Conservation (phyloP, 2,888 invertebrate species). For the Bombylius discolor region DNA sequence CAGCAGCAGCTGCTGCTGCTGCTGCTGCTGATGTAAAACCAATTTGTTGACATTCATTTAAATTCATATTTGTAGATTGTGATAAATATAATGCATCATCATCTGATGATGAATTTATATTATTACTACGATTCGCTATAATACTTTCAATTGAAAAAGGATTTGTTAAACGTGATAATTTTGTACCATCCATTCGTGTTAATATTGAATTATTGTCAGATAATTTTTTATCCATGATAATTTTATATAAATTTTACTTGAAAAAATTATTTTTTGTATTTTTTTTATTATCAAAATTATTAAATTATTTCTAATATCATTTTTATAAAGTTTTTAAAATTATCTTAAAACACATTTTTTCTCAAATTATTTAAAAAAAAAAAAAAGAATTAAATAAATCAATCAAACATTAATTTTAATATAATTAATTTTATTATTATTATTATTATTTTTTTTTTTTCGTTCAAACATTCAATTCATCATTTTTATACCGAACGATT, state of each 20-base stretch:
- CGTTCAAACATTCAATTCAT: too few relatives aligned
- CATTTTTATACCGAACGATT: too few relatives aligned
- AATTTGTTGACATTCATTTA: not conserved
- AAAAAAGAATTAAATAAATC: too few relatives aligned
- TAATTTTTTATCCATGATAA: not conserved
- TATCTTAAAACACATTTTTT: too few relatives aligned
- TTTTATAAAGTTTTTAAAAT: too few relatives aligned
- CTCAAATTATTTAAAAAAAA: too few relatives aligned
- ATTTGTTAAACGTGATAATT: conserved; percentile 29
- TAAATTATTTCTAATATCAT: too few relatives aligned
- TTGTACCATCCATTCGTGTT: conserved; percentile 11
- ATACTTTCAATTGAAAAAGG: conserved; percentile 37
- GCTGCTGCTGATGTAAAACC: not conserved
- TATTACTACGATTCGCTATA: conserved; percentile 23
- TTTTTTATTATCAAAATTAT: too few relatives aligned
- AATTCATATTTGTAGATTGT: not conserved
- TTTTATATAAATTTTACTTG: not conserved
- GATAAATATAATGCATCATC: not conserved
- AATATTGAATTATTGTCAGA: not conserved
- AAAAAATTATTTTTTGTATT: too few relatives aligned
- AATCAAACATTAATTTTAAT: too few relatives aligned
- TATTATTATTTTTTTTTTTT: too few relatives aligned
- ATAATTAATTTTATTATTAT: too few relatives aligned
- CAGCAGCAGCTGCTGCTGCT: not conserved
- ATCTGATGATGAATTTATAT: not conserved